Evolutionary conservation across 2,113 vertebrate species (phyloP), one percentile per base, ranked within the genome.

Genomic region (Nothoprocta perdicaria): DNA sequence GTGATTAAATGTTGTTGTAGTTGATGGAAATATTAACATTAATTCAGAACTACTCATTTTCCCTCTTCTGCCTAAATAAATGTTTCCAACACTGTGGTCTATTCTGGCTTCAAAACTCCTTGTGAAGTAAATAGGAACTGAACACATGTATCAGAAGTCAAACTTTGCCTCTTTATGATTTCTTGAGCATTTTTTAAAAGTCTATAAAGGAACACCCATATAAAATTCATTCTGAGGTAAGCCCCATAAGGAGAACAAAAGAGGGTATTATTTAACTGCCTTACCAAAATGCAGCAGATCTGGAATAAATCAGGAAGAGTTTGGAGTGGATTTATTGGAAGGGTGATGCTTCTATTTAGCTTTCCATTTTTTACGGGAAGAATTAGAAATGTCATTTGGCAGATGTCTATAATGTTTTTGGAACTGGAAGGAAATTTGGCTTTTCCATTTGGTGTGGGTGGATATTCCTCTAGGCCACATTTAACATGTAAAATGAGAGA

Each of bases 371-470:
- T 96, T 95, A 92, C 6, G 75, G 78, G 92, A 96, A 96, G 90
- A 91, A 92, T 94, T 97, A 96, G 91, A 97, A 96, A 86, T 94
- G 95, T 95, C 90, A 75, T 88, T 95, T 96, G 95, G 87, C 84
- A 95, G 83, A 93, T 94, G 84, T 33, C 33, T 89, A 77, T 87
- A 95, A 84, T 92, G 95, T 80, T 92, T 96, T 95, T 94, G 88
- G 90, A 96, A 91, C 77, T 94, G 84, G 88, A 94, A 96, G 83
- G 92, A 97, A 95, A 96, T 82, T 80, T 80, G 91, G 67, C 86
- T 95, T 94, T 95, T 92, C 93, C 91, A 86, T 88, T 95, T 94
- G 86, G 78, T 92, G 92, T 95, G 78, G 63, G 89, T 66, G 93
- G 79, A 93, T 90, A 87, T 95, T 96, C 92, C 84, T 67, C 69